phyloP scores from a whole-genome alignment of 2,113 vertebrate species.

The Nyctereutes procyonoides region DNA sequence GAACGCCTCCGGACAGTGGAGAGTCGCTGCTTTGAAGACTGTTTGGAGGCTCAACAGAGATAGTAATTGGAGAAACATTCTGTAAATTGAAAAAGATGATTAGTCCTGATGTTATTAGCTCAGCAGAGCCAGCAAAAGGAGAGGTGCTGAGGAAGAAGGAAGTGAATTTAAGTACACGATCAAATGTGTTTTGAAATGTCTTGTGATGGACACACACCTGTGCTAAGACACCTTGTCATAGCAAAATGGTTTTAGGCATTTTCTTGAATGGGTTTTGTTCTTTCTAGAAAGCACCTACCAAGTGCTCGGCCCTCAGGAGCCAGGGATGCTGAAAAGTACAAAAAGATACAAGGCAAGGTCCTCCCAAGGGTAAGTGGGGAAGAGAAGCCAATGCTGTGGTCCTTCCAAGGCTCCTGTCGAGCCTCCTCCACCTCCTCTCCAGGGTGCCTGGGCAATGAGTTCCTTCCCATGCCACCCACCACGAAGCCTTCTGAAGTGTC shows the following conservation, averaged over 20 bases:
- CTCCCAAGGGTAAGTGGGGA: background rate
- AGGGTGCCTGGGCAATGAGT: background rate
- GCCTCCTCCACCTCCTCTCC: background rate
- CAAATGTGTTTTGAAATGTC: background rate
- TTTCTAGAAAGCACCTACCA: background rate
- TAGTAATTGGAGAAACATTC: background rate
- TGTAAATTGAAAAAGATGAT: background rate
- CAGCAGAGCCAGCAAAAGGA: background rate
- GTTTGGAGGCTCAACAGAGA: background rate
- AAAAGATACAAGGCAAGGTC: background rate
- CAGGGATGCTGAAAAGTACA: background rate
- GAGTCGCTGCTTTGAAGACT: background rate
- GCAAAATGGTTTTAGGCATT: background rate
- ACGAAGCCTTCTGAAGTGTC: background rate
- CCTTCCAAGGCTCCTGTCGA: background rate
- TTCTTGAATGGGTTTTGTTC: background rate
- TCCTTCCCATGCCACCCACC: background rate
- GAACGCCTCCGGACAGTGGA: background rate
- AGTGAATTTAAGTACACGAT: background rate
- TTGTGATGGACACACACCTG: background rate
- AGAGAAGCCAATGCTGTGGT: background rate
- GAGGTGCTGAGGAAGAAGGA: slow-evolving; percentile 29
- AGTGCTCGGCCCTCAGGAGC: background rate
- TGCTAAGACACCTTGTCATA: background rate
- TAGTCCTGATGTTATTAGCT: background rate